Evolutionary conservation across 2,888 invertebrate species (phyloP).

Genomic region (Ethmia dodecea): DNA sequence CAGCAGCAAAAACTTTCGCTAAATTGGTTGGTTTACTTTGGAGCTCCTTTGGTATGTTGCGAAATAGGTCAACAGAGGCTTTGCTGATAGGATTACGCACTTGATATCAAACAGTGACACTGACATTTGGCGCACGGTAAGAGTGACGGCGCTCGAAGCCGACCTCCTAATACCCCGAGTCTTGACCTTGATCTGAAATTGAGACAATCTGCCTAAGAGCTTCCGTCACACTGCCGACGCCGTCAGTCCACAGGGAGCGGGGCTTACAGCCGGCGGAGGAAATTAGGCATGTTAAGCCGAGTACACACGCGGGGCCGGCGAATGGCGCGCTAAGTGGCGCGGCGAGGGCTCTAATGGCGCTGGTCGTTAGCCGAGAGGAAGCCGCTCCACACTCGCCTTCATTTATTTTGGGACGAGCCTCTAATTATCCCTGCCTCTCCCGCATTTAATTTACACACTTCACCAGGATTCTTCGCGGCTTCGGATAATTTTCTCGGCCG

Average conservation of each 20-base stretch:
- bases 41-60: too few species aligned
- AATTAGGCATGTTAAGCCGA: conserved; percentile 7
- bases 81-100: too few species aligned
- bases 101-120: too few species aligned
- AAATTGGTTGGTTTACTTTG: too few species aligned
- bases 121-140: too few species aligned
- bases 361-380: conserved; percentile 9
- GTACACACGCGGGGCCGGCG: not conserved
- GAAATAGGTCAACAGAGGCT: too few species aligned
- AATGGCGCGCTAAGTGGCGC: not conserved
- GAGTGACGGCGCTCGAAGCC: too few species aligned
- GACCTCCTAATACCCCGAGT: too few species aligned
- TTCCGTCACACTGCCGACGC: too few species aligned
- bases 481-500: not conserved
- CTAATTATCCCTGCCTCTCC: conserved; percentile 10
- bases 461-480: not conserved
- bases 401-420: conserved; percentile 13
- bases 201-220: too few species aligned
- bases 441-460: conserved; percentile 4
- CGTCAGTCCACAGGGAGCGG: not conserved
- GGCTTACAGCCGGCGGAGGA: not conserved
- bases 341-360: conserved; percentile 4
- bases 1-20: too few species aligned
- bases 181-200: too few species aligned
- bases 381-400: conserved; percentile 7